Evolutionary conservation across 2,113 vertebrate species (phyloP), one percentile per base, ranked within the genome.

Genomic region (Cyprinodon tularosa): DNA sequence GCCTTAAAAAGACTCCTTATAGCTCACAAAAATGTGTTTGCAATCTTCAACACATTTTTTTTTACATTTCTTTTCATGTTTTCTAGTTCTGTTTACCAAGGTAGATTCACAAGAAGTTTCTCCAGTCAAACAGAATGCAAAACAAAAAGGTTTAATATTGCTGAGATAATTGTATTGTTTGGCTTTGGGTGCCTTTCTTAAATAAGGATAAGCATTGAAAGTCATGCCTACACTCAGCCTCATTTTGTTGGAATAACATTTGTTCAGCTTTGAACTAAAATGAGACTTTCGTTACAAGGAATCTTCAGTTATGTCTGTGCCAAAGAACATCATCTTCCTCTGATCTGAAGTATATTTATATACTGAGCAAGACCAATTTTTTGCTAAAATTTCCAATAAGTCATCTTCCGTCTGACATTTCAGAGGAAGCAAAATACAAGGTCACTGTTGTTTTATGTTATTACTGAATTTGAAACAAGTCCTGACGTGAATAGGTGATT

Each of bases 401-500:
- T 88, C 87, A 74, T 69, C 78, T 75, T 70, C 61, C 68, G 70
- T 68, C 81, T 91, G 92, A 89, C 90, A 93, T 91, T 91, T 92
- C 78, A 81, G 83, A 66, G 76, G 85, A 83, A 91, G 66, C 68
- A 4, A 57, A 86, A 84, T 81, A 85, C 90, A 89, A 92, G 89
- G 90, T 92, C 84, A 75, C 61, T 14, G n/a, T 77, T 88, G 81
- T 88, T 91, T 89, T 84, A 84, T 90, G 90, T 85, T 85, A 84
- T 83, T 79, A 38, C 80, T 88, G 87, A 89, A 91, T 90, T 89
- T 89, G 75, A 89, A 91, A 84, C 82, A 78, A 67, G 72, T 62
- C 71, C 77, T 38, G 57, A 76, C 74, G 79, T 85, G 91, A 93
- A 91, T 90, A 87, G 90, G 90, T 88, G 78, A 93, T 91, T 90